Base-by-base conservation (phyloP, 2,888 invertebrate genomes). In the Furcula furcula region DNA sequence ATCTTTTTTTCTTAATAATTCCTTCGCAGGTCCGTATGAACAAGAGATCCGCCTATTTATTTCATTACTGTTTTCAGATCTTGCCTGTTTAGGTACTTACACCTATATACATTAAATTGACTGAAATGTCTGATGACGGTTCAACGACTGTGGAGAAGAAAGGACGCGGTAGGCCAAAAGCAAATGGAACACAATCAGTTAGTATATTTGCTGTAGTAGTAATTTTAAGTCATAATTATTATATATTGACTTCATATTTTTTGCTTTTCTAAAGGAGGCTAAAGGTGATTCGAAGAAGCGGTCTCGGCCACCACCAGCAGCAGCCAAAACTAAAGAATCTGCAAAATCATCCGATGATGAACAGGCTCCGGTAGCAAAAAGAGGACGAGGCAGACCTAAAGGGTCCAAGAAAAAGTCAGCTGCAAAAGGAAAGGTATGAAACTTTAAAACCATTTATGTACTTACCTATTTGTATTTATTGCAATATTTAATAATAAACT, bases 381-480 rank as follows among this genome's bases (percentile, higher is more conserved):
- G 90, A 65, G 90, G 90, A 12, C 72, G 90, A 62, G 90, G 90
- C 49, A 79, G 90, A 50, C 90, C 90, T 13, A 90, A 90, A 56
- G 90, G 90, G 20, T 79, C 90, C 13, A 90, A 90, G 71, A 90
- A 90, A 70, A 90, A 86, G 71, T 73, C 75, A 36, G 76, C 77
- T 47, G 82, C 77, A 40, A 89, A 86, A 55, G 76, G 75, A 50
- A 89, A 89, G 81, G 89, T 89, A 64, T n/a, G n/a, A n/a, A 39
- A 11, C 3, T 12, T 12, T 22, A n/a, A n/a, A n/a, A n/a, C n/a
- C n/a, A n/a, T n/a, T n/a, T 20, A 20, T 6, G 0, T 3, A 20
- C 2, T 14, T 27, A 7, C 11, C 10, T 21, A 15, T 14, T 15
- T 4, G 11, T n/a, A 7, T 11, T 11, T 23, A 27, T 26, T 5